A percentile compares a stretch with the other conserved stretches of the same genome.
Conservation (phyloP, 2,113 vertebrate genomes). For the Lampris incognitus region DNA sequence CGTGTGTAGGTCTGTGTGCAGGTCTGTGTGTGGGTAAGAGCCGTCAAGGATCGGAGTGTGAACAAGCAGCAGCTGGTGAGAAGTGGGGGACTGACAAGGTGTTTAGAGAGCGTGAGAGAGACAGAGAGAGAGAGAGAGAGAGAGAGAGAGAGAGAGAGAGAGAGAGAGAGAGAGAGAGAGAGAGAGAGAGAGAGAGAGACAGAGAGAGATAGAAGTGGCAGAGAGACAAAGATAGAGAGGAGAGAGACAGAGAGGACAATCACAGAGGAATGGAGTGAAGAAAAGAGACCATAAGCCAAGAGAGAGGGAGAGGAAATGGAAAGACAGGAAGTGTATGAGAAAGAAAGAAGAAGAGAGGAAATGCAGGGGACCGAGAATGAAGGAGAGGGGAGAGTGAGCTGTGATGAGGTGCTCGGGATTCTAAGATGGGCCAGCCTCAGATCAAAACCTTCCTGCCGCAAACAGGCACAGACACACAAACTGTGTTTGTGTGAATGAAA, state of each 20-base stretch:
- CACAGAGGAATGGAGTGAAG: not conserved
- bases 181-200: not conserved
- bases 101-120: constrained; percentile 60
- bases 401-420: not conserved
- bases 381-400: too few relatives aligned
- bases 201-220: not conserved
- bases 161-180: not conserved
- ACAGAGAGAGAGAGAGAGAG: not conserved
- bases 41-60: constrained; percentile 47
- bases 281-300: not conserved
- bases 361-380: too few relatives aligned
- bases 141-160: not conserved
- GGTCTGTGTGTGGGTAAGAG: constrained; percentile 8
- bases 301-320: not conserved
- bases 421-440: constrained; percentile 6
- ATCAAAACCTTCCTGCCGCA: constrained; percentile 19
- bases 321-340: not conserved
- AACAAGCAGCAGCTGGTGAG: constrained; percentile 79
- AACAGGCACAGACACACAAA: constrained; percentile 5
- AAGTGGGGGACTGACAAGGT: constrained; percentile 71
- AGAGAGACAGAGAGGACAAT: too few relatives aligned
- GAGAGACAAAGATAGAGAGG: too few relatives aligned
- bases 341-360: not conserved
- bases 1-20: constrained; percentile 17
- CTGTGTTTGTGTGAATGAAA: constrained; percentile 26